A percentile compares a stretch with the other conserved stretches of the same genome.
Evolutionary conservation across 2,113 vertebrate species (phyloP).

Genomic region (Leptodactylus fuscus): DNA sequence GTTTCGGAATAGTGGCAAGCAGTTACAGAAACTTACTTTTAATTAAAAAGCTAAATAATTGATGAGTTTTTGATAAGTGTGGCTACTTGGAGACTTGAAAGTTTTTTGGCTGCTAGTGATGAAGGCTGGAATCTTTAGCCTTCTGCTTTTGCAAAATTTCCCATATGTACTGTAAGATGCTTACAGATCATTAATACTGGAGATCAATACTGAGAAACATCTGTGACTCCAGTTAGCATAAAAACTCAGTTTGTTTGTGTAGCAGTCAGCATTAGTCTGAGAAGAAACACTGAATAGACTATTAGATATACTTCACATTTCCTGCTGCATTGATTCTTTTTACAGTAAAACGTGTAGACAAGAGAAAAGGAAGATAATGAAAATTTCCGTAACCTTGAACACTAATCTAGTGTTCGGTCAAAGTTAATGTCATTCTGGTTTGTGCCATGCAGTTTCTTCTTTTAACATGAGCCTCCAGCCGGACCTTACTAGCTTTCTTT

Average conservation of each 20-base stretch:
- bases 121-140: constrained; percentile 31
- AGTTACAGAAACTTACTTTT: constrained; percentile 38
- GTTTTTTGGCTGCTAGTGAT: constrained; percentile 44
- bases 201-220: constrained; percentile 58
- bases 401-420: neutral
- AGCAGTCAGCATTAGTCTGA: neutral
- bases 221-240: constrained; percentile 44
- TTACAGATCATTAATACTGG: constrained; percentile 51
- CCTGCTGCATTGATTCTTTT: constrained; percentile 21
- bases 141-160: constrained; percentile 25
- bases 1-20: constrained; percentile 34
- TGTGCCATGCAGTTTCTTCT: neutral
- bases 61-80: constrained; percentile 49
- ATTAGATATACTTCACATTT: constrained; percentile 13
- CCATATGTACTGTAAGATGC: constrained; percentile 46
- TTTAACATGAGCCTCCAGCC: too few relatives aligned
- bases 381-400: neutral
- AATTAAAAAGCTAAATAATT: constrained; percentile 58
- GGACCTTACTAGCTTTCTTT: too few relatives aligned
- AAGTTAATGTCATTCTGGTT: neutral
- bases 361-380: constrained; percentile 16
- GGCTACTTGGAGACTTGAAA: constrained; percentile 54
- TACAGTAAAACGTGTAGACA: constrained; percentile 17
- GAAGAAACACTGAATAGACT: constrained; percentile 13
- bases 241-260: constrained; percentile 38